Conservation (phyloP, 2,113 vertebrate genomes). For the Etheostoma spectabile region DNA sequence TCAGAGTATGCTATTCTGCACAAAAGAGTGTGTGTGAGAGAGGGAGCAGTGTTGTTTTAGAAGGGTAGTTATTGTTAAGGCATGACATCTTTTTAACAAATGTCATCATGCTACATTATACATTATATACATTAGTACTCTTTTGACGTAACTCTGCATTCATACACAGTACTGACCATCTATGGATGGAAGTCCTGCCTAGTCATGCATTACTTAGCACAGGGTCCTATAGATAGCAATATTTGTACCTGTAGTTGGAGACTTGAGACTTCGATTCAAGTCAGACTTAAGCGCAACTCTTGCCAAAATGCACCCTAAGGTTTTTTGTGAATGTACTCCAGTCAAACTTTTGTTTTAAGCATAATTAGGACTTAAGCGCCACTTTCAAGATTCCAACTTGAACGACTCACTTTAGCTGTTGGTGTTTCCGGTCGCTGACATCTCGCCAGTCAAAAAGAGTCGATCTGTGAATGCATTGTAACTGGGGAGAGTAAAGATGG, state of each 20-base stretch:
- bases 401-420: too few relatives aligned
- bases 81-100: neutral
- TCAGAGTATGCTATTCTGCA: constrained; percentile 5
- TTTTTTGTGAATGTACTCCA: too few relatives aligned
- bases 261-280: neutral
- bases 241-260: neutral
- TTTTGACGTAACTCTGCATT: neutral
- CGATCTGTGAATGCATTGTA: too few relatives aligned
- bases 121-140: too few relatives aligned
- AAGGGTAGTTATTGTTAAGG: neutral
- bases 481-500: too few relatives aligned
- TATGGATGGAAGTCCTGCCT: constrained; percentile 2
- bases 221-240: neutral
- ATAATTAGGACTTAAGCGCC: too few relatives aligned
- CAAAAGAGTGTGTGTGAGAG: neutral
- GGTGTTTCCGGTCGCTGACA: too few relatives aligned
- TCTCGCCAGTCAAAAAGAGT: too few relatives aligned
- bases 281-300: neutral
- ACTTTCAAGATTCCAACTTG: too few relatives aligned
- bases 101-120: neutral
- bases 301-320: too few relatives aligned
- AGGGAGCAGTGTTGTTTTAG: neutral
- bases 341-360: too few relatives aligned
- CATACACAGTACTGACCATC: neutral
- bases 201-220: neutral